Base-by-base conservation (phyloP, 1,140 invertebrate species). In the Amphibalanus amphitrite region DNA sequence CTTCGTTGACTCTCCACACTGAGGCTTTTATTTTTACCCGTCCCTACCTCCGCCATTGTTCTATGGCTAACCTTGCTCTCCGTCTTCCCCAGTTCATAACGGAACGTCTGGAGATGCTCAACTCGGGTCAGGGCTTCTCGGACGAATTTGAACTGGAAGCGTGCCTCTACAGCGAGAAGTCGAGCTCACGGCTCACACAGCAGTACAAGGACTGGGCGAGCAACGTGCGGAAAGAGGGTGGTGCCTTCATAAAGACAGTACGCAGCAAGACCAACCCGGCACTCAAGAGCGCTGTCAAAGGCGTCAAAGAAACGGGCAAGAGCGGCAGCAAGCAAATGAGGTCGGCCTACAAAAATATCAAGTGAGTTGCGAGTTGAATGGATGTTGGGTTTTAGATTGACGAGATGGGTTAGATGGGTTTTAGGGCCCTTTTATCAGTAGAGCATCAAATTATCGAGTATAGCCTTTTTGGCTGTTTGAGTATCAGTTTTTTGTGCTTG, bases 91-190 rank as follows among this genome's bases (percentile, higher is more conserved):
- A 93, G 89, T 97, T 97, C 81, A 93, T 96, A 75, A 92, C 95
- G 78, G 92, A 94, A 81, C 83, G 94, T 77, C 81, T 97, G 74
- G 88, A 92, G 74, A 87, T 94, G 82, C 83, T 96, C 47, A 95
- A 95, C 81, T 86, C 88, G 29, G 93, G 93, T 10, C 73, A 89
- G 65, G 91, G 92, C 0, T 93, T 93, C 78, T 89, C 88, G n/a
- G 94, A 97, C 80, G 90, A 95, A 78, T 97, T 97, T 81, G 94
- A 97, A 81, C 84, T 90, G 79, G 93, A 96, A 81, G 89, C 90
- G 26, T 91, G 88, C 75, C 84, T 87, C 71, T 91, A 92, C 79
- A 89, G 89, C 0, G 92, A 93, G 72, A 92, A 92, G 78, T 85
- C 87, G 38, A 86, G 86, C 76, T 86, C 85, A 67, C 89, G 88